Conservation (phyloP, 2,797 vertebrate species). For the Catostomus latipinnis region DNA sequence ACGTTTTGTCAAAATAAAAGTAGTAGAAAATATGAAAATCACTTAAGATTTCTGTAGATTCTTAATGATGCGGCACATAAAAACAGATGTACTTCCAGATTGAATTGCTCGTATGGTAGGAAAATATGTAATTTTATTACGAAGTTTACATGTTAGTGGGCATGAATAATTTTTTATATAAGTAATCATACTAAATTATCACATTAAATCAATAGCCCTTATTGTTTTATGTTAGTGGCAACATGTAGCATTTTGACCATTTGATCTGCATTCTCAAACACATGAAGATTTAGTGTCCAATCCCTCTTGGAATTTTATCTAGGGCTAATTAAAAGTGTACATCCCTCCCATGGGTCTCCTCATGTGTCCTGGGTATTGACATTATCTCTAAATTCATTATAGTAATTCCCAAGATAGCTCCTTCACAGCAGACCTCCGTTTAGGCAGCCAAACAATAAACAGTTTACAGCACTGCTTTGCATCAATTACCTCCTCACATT, state of each 20-base stretch:
- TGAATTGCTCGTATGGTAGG: too few species aligned
- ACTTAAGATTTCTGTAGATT: too few species aligned
- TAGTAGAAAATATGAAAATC: too few species aligned
- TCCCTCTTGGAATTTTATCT: neutral
- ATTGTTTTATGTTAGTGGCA: neutral
- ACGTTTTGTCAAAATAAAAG: too few species aligned
- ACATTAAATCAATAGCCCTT: too few species aligned
- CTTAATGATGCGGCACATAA: too few species aligned
- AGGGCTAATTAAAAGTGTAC: conserved; percentile 42
- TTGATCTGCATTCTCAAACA: neutral
- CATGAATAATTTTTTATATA: too few species aligned
- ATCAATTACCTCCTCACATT: conserved; percentile 8
- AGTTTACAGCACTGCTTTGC: conserved; percentile 32
- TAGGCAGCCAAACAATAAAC: conserved; percentile 28
- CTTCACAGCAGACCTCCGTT: conserved; percentile 11
- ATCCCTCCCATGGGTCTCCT: conserved; percentile 29
- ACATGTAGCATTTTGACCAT: too few species aligned
- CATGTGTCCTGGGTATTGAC: conserved; percentile 38
- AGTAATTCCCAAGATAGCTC: conserved; percentile 39
- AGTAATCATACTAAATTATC: too few species aligned
- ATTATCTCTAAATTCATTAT: conserved; percentile 54
- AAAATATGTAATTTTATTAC: too few species aligned
- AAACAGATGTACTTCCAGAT: too few species aligned
- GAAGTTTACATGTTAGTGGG: too few species aligned
- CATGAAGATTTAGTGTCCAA: neutral